Evolutionary conservation across 2,888 invertebrate genomes (phyloP).

Genomic region (Podabrus alpinus): DNA sequence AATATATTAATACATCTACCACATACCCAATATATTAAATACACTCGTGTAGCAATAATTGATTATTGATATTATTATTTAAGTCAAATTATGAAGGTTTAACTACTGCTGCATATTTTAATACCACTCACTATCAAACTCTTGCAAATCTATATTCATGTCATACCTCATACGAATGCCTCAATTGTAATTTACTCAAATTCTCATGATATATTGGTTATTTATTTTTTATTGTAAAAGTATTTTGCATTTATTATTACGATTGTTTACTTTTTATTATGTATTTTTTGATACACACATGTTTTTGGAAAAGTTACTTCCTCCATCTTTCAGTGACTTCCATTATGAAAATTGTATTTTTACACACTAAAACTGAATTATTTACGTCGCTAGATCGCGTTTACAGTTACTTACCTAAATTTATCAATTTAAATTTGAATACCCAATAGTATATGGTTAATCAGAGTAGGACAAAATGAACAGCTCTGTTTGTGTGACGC

Average conservation of each 20-base stretch:
- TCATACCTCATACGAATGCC: no score
- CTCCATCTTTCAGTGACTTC: neutral
- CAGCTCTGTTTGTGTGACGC: conserved; percentile 30
- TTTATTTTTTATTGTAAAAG: no score
- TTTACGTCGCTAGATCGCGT: neutral
- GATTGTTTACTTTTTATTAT: no score
- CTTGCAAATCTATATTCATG: no score
- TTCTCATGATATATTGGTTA: no score
- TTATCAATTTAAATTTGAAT: neutral
- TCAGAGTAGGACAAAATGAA: conserved; percentile 28
- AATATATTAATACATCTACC: neutral
- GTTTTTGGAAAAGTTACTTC: no score
- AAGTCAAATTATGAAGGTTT: no score
- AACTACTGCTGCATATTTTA: neutral
- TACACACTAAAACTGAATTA: neutral
- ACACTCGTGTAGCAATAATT: neutral
- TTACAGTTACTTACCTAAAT: neutral
- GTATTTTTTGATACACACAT: no score
- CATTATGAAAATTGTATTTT: neutral
- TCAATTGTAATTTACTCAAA: no score
- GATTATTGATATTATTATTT: neutral
- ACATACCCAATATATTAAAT: neutral
- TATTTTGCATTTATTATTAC: no score
- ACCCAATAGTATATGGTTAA: conserved; percentile 11
- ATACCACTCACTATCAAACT: neutral